phyloP scores from a whole-genome alignment of 64 coral and sea anemone genomes.

The Pocillopora damicornis region DNA sequence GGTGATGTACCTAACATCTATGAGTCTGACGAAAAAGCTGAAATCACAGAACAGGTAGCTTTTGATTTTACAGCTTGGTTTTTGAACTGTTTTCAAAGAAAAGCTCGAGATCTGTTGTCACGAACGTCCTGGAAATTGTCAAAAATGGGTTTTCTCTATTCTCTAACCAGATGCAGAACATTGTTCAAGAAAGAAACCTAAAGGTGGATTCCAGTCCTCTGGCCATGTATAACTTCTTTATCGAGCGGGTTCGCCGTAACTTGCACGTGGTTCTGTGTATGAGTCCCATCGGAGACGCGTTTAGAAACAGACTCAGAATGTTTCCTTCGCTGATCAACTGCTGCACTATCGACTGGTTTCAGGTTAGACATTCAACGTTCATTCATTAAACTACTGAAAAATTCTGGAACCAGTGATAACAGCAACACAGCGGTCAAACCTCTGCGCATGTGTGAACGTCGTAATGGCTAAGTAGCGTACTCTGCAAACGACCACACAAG shows the following conservation, averaged over 20 bases:
- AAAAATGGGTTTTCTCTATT: background rate
- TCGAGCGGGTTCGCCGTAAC: constrained; percentile 86
- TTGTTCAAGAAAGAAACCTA: constrained; percentile 89
- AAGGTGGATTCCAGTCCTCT: constrained; percentile 95
- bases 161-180: constrained; percentile 72
- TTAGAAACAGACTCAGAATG: constrained; percentile 91
- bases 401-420: background rate
- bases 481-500: too few species aligned
- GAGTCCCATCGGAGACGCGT: constrained; percentile 97
- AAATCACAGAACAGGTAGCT: constrained; percentile 88
- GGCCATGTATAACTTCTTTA: constrained; percentile 96
- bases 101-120: too few species aligned
- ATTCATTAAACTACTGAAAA: background rate
- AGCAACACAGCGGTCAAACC: background rate
- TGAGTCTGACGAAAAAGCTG: constrained; percentile 87
- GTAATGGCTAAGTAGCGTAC: too few species aligned
- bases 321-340: constrained; percentile 98
- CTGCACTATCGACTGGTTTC: constrained; percentile 99
- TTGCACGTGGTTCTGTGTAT: constrained; percentile 89
- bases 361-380: constrained; percentile 20
- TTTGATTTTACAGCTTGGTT: background rate
- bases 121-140: too few species aligned
- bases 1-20: constrained; percentile 98
- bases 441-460: background rate
- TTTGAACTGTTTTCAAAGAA: background rate